Conservation (phyloP, 2,888 invertebrate species). For the Drosophila stalkeri region DNA sequence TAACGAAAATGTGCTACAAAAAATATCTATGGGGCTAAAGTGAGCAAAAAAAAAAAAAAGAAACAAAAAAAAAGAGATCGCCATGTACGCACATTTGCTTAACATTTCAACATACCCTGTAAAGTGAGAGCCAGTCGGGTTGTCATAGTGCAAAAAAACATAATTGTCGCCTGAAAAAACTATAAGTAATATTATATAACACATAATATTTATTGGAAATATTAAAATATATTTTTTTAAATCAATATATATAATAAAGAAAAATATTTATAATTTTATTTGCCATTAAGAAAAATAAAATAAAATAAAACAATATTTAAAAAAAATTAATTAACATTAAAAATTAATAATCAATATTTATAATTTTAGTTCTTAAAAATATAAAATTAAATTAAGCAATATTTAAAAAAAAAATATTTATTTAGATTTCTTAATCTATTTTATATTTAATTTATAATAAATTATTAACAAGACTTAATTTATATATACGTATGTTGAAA, state of each 20-base stretch:
- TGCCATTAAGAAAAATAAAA: too few species aligned
- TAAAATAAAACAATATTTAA: not conserved
- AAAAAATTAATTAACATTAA: not conserved
- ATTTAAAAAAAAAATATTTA: not conserved
- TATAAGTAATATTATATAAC: too few species aligned
- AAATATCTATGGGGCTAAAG: constrained; percentile 37
- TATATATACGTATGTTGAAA: not conserved
- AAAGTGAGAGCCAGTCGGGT: fast-evolving
- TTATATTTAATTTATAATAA: too few species aligned
- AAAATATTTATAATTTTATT: too few species aligned
- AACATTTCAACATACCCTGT: constrained; percentile 51
- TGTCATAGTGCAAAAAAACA: not conserved
- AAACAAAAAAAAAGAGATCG: constrained; percentile 31
- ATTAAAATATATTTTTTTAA: too few species aligned
- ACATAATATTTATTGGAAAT: too few species aligned
- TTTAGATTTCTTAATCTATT: too few species aligned
- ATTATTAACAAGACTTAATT: too few species aligned
- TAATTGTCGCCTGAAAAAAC: not conserved
- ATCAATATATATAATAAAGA: too few species aligned
- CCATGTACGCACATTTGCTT: constrained; percentile 64
- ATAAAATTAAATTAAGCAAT: not conserved
- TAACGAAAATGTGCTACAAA: constrained; percentile 75
- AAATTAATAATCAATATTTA: too few species aligned
- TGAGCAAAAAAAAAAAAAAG: not conserved
- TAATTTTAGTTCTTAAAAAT: too few species aligned